phyloP scores from a whole-genome alignment of 2,113 vertebrate species.

The Platycercus adscitus region DNA sequence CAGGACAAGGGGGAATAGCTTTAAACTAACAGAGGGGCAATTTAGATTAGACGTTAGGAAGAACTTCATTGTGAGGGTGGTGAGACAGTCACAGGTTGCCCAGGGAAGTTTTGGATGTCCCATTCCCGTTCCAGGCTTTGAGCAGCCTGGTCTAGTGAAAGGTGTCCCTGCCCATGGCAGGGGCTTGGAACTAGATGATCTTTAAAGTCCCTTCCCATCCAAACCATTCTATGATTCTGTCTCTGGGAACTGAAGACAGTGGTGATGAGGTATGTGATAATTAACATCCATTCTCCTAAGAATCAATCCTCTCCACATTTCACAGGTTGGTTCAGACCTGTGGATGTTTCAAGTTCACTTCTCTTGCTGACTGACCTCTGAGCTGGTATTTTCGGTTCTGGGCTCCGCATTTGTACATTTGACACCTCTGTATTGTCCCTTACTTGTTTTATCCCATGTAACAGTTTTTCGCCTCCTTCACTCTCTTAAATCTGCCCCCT shows the following conservation, averaged over 20 bases:
- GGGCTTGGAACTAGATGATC: not conserved
- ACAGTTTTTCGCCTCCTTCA: not conserved
- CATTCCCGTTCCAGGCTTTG: not conserved
- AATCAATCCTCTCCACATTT: not conserved
- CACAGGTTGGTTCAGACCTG: not conserved
- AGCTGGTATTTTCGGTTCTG: not conserved
- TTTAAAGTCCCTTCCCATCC: not conserved
- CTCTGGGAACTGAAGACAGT: not conserved
- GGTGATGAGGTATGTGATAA: not conserved
- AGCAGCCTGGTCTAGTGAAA: not conserved
- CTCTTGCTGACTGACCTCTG: not conserved
- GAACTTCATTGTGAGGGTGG: not conserved
- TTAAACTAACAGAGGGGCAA: not conserved
- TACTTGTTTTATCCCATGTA: not conserved
- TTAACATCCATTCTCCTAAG: not conserved
- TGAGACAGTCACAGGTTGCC: not conserved
- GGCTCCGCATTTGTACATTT: not conserved
- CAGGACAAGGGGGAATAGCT: not conserved
- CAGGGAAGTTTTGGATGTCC: not conserved
- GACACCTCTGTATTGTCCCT: not conserved
- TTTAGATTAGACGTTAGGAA: not conserved
- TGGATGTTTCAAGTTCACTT: not conserved
- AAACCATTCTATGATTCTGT: not conserved
- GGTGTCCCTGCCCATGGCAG: not conserved
- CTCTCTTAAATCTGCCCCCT: not conserved